phyloP scores from a whole-genome alignment of 2,888 invertebrate species.

The Lasioglossum lativentre region DNA sequence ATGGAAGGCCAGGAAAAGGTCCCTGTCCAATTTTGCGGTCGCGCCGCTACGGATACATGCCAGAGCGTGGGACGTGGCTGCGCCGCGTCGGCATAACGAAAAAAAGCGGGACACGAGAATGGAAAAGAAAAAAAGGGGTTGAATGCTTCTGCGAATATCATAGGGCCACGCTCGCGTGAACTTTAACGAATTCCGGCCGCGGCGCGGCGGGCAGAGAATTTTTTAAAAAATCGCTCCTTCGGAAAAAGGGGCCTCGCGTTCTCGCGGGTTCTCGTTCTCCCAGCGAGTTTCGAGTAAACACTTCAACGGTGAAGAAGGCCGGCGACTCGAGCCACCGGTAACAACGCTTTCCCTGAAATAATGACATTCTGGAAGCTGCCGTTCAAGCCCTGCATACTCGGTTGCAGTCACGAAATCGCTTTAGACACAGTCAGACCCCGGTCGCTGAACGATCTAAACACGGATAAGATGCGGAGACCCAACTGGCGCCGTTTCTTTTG shows the following conservation, averaged over 20 bases:
- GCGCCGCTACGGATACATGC: constrained; percentile 22
- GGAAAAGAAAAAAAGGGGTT: constrained; percentile 3
- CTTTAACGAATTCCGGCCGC: constrained; percentile 44
- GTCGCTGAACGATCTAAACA: background rate
- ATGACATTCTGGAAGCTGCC: constrained; percentile 41
- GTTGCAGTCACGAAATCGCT: constrained; percentile 48
- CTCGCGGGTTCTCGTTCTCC: background rate
- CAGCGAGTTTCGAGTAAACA: constrained; percentile 38
- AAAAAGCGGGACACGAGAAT: constrained; percentile 3
- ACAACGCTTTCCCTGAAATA: constrained; percentile 51
- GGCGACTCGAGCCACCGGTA: constrained; percentile 24
- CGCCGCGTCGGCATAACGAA: constrained; percentile 20
- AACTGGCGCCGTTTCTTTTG: constrained; percentile 1
- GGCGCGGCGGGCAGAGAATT: constrained; percentile 16
- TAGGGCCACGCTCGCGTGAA: constrained; percentile 18
- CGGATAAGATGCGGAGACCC: background rate
- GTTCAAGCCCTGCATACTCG: constrained; percentile 19
- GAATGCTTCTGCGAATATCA: constrained; percentile 14
- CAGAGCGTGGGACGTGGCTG: background rate
- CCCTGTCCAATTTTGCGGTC: constrained; percentile 50
- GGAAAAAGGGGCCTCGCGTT: background rate
- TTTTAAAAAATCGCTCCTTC: constrained; percentile 37
- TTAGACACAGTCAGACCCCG: constrained; percentile 6
- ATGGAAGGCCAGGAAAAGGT: background rate
- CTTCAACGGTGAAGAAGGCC: constrained; percentile 39